Base-by-base conservation (phyloP, 1,140 invertebrate species). In the Leptopilina boulardi region DNA sequence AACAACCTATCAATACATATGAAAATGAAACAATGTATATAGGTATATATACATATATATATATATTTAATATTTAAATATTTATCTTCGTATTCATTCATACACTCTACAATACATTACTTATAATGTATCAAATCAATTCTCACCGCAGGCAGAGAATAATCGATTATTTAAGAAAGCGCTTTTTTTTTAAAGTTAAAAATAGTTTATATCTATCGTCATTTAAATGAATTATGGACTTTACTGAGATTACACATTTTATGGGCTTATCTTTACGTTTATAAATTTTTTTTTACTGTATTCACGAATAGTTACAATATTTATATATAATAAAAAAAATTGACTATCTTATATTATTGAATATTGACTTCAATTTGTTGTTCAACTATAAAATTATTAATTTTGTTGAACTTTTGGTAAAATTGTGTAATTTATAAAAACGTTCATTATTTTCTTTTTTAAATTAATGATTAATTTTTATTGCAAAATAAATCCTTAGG, bases 241-340 rank as follows among this genome's bases (percentile, higher is more conserved):
- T 26, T 26, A 26, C 23, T 77, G 23, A 41, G 70, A 73, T 66
- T 34, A 72, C 38, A 70, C 51, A 77, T 76, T 44, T 44, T 11
- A 44, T 5, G 47, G 47, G 47, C 47, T 11, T 13, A 42, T 42
- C 13, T 44, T 51, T n/a, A 51, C 15, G n/a, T 5, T 18, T 51
- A n/a, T 18, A 51, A 51, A n/a, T 51, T 51, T 18, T 51, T 51
- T 51, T 15, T 1, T 0, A 47, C 15, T 47, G 13, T 44, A n/a
- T 47, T 47, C 4, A n/a, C 4, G 13, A n/a, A n/a, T 47, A n/a
- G 3, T n/a, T 42, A 42, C 9, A 42, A 42, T 2, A 3, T 11
- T 11, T 4, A 4, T 42, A 11, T 42, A 1, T 42, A 42, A 3
- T 2, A 2, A 42, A 42, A 42, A 42, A 42, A 42, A 42, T 42